Evolutionary conservation across 1,140 invertebrate species (phyloP).

Genomic region (Ips nitidus): DNA sequence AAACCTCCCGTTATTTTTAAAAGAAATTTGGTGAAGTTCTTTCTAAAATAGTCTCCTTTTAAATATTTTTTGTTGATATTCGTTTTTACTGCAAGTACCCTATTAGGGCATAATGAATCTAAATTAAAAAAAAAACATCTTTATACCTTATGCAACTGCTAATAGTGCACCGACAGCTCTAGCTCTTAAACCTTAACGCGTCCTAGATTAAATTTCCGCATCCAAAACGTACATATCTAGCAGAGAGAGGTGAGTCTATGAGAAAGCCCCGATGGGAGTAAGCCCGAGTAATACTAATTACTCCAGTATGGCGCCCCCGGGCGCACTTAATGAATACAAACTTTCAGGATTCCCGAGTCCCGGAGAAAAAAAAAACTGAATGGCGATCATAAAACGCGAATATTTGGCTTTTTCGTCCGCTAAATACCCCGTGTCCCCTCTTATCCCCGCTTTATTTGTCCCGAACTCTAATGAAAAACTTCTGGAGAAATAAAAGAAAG

Average conservation of each 20-base stretch:
- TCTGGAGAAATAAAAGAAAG: conserved; percentile 22
- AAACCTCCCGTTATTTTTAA: no score
- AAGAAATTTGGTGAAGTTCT: no score
- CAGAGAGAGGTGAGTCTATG: neutral
- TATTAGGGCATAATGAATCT: no score
- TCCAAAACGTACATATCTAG: conserved; percentile 1
- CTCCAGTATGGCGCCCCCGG: conserved; percentile 29
- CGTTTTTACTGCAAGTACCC: no score
- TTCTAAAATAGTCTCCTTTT: no score
- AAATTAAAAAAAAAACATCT: no score
- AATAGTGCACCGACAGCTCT: neutral
- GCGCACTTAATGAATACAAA: conserved; percentile 37
- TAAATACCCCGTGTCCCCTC: conserved; percentile 13
- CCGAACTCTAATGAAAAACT: conserved; percentile 34
- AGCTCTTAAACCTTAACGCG: neutral
- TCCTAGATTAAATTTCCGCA: conserved; percentile 3
- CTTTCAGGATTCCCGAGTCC: conserved; percentile 18
- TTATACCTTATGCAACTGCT: neutral
- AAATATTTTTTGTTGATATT: no score
- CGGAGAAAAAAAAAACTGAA: conserved; percentile 22
- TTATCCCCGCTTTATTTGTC: conserved; percentile 12
- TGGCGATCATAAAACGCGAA: conserved; percentile 33
- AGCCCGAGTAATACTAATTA: conserved; percentile 35
- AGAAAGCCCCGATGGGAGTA: conserved; percentile 1
- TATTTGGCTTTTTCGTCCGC: conserved; percentile 33